Evolutionary conservation across 2,888 invertebrate genomes (phyloP), one percentile per base, ranked within the genome.

Genomic region (Clunio marinus): DNA sequence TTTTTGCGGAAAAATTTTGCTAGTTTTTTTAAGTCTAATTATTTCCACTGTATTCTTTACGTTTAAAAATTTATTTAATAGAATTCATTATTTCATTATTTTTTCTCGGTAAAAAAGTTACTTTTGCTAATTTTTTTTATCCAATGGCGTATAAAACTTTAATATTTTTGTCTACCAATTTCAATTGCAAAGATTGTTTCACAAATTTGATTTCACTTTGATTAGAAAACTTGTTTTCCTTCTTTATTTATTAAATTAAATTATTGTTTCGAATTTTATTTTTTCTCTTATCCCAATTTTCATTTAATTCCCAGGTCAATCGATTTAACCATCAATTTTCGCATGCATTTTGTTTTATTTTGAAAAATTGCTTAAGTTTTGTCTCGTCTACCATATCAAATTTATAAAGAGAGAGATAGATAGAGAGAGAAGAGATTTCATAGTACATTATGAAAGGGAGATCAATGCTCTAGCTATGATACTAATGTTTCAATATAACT

Each of bases 131-230:
- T 41, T n/a, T 13, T n/a, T n/a, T n/a, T n/a, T n/a, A n/a, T 41
- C 41, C 41, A 41, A 41, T 41, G 10, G 41, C 41, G 41, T 41
- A 15, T 41, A 41, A 41, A 41, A 41, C 41, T 5, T 41, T 41
- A 41, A 41, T 41, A 41, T 41, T 41, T 41, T 41, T 41, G 7
- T n/a, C 41, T 41, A 41, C 41, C 41, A 41, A 41, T 41, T 15
- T 10, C 41, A n/a, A 41, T 41, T 41, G 41, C 41, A 41, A 41
- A n/a, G 10, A 15, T 41, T 41, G 41, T 41, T n/a, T n/a, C 41
- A 41, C 41, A 41, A 41, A 41, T 41, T 41, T 41, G 41, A 41
- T 41, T 41, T 41, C 41, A 15, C 41, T 41, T 41, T 41, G 41
- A 41, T 41, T 32, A 32, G 32, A 32, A 32, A 32, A 32, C 5